A percentile compares a stretch with the other conserved stretches of the same genome.
These are phyloP conservation scores for Pangasius mekongensis DNA, from an alignment of 2,797 vertebrate genomes.

Conservation along the genomic window DNA sequence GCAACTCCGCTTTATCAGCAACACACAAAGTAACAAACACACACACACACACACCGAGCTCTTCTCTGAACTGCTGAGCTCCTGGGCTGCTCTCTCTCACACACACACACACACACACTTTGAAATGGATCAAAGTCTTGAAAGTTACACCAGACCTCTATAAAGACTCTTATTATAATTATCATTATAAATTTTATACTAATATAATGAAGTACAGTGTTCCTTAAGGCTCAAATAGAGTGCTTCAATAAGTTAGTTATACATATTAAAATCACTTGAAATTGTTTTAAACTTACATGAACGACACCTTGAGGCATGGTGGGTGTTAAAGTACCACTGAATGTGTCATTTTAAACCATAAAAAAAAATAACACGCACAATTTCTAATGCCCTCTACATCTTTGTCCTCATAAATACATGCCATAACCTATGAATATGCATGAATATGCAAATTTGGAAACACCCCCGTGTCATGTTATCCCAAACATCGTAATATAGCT, in stretches of 20 bases:
- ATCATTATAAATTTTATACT: too few species aligned
- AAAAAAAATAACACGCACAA: background rate
- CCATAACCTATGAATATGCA: background rate
- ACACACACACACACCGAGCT: background rate
- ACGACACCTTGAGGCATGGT: background rate
- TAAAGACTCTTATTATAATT: background rate
- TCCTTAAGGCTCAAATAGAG: background rate
- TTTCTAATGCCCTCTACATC: background rate
- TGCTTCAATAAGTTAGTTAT: background rate
- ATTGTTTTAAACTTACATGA: background rate
- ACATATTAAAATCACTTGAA: background rate
- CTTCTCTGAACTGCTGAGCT: background rate
- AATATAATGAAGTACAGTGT: background rate
- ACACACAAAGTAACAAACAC: constrained; percentile 50
- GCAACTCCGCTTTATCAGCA: constrained; percentile 66
- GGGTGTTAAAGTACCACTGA: background rate
- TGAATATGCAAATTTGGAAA: background rate
- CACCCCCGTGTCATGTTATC: background rate
- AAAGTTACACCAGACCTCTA: background rate
- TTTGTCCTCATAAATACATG: background rate
- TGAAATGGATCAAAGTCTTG: background rate
- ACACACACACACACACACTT: background rate
- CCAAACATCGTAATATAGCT: background rate
- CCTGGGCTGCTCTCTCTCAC: background rate
- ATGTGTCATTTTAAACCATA: background rate